phyloP scores from a whole-genome alignment of 2,797 vertebrate genomes.

The Nasua narica region DNA sequence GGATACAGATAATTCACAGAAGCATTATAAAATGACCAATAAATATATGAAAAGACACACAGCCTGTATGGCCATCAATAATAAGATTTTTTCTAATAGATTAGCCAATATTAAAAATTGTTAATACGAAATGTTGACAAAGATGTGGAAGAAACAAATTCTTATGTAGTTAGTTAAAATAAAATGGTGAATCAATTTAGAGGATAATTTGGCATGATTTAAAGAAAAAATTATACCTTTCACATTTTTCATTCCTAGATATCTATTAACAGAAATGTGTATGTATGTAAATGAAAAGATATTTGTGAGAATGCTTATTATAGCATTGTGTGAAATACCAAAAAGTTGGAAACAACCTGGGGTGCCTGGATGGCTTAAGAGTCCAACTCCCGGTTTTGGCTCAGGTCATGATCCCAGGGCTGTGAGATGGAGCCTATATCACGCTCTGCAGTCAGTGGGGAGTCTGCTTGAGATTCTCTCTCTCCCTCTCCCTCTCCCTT shows the following conservation, averaged over 20 bases:
- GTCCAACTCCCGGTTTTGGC: not conserved
- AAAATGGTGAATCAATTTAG: not conserved
- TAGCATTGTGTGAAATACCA: not conserved
- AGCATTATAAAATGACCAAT: not conserved
- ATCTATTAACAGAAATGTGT: not conserved
- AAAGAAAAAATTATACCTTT: not conserved
- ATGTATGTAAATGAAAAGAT: not conserved
- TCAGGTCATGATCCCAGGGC: not conserved
- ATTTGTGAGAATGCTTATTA: not conserved
- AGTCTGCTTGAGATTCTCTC: not conserved
- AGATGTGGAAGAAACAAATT: not conserved
- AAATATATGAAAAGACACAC: not conserved
- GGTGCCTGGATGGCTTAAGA: not conserved
- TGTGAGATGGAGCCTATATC: not conserved
- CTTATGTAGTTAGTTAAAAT: not conserved
- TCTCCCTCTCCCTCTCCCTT: not conserved
- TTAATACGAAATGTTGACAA: not conserved
- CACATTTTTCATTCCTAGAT: not conserved
- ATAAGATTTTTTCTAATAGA: not conserved
- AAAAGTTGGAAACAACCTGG: not conserved
- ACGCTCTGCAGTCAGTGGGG: accelerated
- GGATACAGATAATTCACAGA: not conserved
- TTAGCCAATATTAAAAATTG: not conserved
- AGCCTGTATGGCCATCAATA: not conserved
- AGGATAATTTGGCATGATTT: not conserved